Base-by-base conservation (phyloP, 1,140 invertebrate species). In the Euborellia annulipes region DNA sequence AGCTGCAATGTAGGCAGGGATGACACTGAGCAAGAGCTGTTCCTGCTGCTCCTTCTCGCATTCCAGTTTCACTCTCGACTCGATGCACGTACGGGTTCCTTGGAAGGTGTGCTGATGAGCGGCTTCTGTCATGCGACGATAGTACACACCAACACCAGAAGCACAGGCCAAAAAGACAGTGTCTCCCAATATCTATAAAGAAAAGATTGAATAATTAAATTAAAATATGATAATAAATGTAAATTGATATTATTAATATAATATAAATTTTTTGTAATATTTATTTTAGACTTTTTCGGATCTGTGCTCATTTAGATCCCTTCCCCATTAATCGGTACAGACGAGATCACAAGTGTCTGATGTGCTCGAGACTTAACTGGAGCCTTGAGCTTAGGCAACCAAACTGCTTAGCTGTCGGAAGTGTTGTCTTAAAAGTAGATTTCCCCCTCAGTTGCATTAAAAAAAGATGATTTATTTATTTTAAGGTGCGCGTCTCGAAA, bases 1-100 rank as follows among this genome's bases (percentile, higher is more conserved):
- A 1, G 83, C 84, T 7, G 88, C 85, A 39, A 93, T 87, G 56
- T 92, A 92, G 4, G 86, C 88, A 0, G 90, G 90, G 49, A 94
- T 92, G 43, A 93, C 90, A 51, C 87, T 91, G 8, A 92, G 72
- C 32, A 95, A 63, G 36, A 94, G 67, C 55, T 90, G 84, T 62
- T 94, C 89, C 62, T 93, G 83, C 50, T 91, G 87, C 54, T 91
- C 86, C 51, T 82, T 76, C 62, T 93, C 88, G 59, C 87, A 90
- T 65, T 93, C 88, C 22, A 91, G 66, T 63, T 91, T 90, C 30
- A 93, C 85, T 47, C 88, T 68, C 20, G 89, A 90, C 57, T 94
- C 88, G 30, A 95, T 85, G 49, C 87, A 90, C 2, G 82, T 88
- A 41, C 82, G 71, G 11, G 88, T 92, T 8, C 87, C 86, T 8